A percentile compares a stretch with the other conserved stretches of the same genome.
These are phyloP conservation scores for Apodemus speciosus DNA, from an alignment of 2,113 vertebrate genomes.

Conservation along the genomic window DNA sequence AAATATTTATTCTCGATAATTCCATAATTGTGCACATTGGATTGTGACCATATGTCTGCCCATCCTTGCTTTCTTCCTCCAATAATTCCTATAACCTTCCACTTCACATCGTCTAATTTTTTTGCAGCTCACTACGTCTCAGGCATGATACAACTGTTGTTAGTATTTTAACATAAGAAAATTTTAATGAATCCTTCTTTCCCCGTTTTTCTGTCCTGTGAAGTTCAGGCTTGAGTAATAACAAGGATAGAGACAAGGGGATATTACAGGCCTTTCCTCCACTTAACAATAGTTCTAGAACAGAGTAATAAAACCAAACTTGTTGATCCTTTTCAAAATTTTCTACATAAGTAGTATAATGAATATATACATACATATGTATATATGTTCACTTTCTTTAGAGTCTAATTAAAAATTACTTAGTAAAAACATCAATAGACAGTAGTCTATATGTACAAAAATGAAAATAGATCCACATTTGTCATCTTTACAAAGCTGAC, in stretches of 20 bases:
- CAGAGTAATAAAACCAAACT: neutral
- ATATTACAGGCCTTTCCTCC: neutral
- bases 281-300: neutral
- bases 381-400: neutral
- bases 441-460: neutral
- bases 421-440: neutral
- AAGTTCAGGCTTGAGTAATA: neutral
- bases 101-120: neutral
- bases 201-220: neutral
- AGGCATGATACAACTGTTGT: neutral
- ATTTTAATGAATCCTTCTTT: neutral
- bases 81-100: neutral
- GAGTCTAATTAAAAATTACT: conserved; percentile 13
- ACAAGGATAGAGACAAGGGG: neutral
- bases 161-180: neutral
- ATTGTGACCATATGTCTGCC: neutral
- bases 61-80: neutral
- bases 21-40: neutral
- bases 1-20: neutral
- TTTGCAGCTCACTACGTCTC: neutral
- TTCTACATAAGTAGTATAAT: neutral
- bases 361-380: neutral
- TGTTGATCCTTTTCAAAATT: neutral
- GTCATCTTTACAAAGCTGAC: no score
- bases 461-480: no score